Evolutionary conservation across 2,797 vertebrate genomes (phyloP).

Genomic region (Ciconia nigra): DNA sequence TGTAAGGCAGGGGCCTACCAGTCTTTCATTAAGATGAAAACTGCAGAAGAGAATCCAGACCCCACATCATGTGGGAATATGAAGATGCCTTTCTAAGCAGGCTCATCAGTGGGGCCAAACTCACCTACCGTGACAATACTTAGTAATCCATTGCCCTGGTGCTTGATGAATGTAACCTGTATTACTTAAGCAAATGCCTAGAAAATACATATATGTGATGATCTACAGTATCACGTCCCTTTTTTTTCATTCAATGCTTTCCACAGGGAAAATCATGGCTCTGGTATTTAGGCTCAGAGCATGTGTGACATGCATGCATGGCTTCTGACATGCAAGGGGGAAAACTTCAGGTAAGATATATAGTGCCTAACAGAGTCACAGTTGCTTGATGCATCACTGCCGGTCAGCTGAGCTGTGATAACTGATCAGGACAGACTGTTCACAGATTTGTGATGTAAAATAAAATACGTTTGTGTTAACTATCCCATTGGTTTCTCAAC

Average conservation of each 20-base stretch:
- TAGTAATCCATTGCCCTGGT: neutral
- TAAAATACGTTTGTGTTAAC: neutral
- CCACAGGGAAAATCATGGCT: neutral
- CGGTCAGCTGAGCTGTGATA: neutral
- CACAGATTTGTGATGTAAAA: neutral
- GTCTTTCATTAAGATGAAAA: neutral
- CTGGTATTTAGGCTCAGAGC: neutral
- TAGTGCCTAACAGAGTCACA: neutral
- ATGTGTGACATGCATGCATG: neutral
- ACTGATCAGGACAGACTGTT: neutral
- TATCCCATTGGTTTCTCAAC: slow-evolving; percentile 1
- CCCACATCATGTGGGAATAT: neutral
- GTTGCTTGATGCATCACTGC: neutral
- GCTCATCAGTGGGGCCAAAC: neutral
- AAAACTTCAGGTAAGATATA: neutral
- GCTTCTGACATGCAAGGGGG: neutral
- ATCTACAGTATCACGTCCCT: neutral
- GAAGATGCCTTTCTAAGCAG: neutral
- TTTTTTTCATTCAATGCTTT: neutral
- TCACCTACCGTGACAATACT: neutral
- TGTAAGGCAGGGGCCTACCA: neutral
- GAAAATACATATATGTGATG: neutral
- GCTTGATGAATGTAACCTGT: neutral
- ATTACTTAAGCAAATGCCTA: neutral
- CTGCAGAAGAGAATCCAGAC: neutral